Base-by-base conservation (phyloP, 2,888 invertebrate species). In the Phrixothrix hirtus region DNA sequence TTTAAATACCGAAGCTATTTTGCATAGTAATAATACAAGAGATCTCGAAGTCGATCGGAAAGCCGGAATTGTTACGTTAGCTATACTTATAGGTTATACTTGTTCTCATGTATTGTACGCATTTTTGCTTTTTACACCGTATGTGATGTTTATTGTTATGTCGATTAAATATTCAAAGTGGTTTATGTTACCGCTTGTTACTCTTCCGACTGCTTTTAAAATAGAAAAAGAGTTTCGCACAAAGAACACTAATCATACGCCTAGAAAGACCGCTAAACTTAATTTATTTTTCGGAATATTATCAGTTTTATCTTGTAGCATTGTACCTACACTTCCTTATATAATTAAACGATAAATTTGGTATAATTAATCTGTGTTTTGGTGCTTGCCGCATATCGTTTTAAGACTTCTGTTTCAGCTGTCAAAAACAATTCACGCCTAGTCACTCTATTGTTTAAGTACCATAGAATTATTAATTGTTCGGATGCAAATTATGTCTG, bases 21-120 rank as follows among this genome's bases (percentile, higher is more conserved):
- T 97, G 48, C 96, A 96, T 72, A 91, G 93, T 68, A 97, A 96
- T 73, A 96, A 97, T 72, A 93, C 95, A 0, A 83, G 95, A 61
- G 95, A 96, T 77, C 83, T 91, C 61, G 92, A 93, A 68, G 86
- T 86, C 51, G 96, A 96, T 70, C 83, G 86, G 55, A 85, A 85
- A 71, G 95, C 92, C 36, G 95, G 95, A 57, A 95, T 95, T 66
- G 93, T 96, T 0, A 97, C 96, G 10, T 77, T 96, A 65, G 95
- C 96, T n/a, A 95, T 96, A 69, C 77, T 95, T 43, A 87, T 96
- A 60, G 96, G 96, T 13, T 87, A 87, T 68, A 92, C 92, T 27
- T 89, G 90, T 55, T 95, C 96, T 3, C 93, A 95, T 75, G 84
- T 95, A 55, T 78, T 96, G 14, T 96, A 93, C 77, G 92, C 92